Evolutionary conservation across 2,888 invertebrate species (phyloP), one percentile per base, ranked within the genome.

Genomic region (Netelia inedita): DNA sequence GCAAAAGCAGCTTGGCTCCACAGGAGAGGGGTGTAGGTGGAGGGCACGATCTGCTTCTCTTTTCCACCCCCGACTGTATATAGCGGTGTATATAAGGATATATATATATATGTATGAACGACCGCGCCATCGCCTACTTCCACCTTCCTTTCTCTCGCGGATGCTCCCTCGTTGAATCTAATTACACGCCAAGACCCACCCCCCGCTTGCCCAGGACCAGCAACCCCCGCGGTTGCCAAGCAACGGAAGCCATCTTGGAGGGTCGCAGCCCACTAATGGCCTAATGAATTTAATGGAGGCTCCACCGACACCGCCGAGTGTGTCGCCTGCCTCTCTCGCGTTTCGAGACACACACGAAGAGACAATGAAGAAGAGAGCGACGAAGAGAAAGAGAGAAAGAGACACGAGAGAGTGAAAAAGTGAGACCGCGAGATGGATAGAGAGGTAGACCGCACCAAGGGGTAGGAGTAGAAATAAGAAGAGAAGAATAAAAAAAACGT

Each of bases 271-370:
- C 93, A 93, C 93, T 93, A 93, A 93, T 93, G 93, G 93, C 93
- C 93, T 93, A 93, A 93, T 93, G 93, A 93, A 93, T 93, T 93
- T 93, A 93, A 93, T 93, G 93, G 93, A 93, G 93, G 93, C 91
- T 91, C 91, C 92, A 87, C 86, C 72, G 88, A 90, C 90, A 89
- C 86, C 65, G 66, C 82, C 79, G 83, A 82, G 83, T 82, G 84
- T 85, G 79, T 79, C 79, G 71, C 79, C 79, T 79, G 71, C 68
- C 78, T 35, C 46, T 68, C 74, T 76, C 86, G 83, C 63, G 79
- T 71, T 87, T 83, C 79, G 86, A 75, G 43, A 69, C 79, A 55
- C 69, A 81, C 80, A 83, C 65, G 76, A 65, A 73, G 46, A 74
- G 16, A 76, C 79, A 73, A 69, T 71, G 66, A 72, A 82, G 68